Evolutionary conservation across 2,113 vertebrate genomes (phyloP).

Genomic region (Neogale vison): DNA sequence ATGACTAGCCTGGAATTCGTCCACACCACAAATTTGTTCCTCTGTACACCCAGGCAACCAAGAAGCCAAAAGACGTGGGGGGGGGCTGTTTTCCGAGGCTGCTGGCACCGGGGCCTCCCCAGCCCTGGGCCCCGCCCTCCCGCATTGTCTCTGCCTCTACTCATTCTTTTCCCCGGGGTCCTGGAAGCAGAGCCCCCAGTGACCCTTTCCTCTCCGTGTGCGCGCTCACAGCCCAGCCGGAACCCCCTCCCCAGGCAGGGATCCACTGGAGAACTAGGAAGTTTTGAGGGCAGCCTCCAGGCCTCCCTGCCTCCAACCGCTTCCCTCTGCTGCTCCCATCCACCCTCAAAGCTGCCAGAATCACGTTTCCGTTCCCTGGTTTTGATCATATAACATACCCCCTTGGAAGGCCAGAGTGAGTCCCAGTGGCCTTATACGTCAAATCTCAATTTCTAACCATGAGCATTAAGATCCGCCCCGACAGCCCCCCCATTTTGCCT

Average conservation of each 20-base stretch:
- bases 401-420: constrained; percentile 4
- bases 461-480: background rate
- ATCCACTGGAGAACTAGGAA: background rate
- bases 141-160: background rate
- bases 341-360: constrained; percentile 36
- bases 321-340: background rate
- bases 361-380: constrained; percentile 55
- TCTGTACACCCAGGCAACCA: constrained; percentile 62
- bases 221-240: background rate
- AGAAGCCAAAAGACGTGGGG: background rate
- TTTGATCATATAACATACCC: constrained; percentile 67
- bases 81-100: background rate
- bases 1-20: constrained; percentile 64
- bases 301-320: background rate
- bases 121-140: background rate
- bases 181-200: background rate
- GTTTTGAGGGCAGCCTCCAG: background rate
- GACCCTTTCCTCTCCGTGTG: background rate
- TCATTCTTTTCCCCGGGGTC: background rate
- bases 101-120: background rate
- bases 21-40: constrained; percentile 76
- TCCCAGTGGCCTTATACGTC: constrained; percentile 68
- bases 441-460: constrained; percentile 47
- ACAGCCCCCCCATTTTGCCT: constrained; percentile 42
- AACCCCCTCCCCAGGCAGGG: background rate